Evolutionary conservation across 2,113 vertebrate species (phyloP).

Genomic region (Tyrannus savana): DNA sequence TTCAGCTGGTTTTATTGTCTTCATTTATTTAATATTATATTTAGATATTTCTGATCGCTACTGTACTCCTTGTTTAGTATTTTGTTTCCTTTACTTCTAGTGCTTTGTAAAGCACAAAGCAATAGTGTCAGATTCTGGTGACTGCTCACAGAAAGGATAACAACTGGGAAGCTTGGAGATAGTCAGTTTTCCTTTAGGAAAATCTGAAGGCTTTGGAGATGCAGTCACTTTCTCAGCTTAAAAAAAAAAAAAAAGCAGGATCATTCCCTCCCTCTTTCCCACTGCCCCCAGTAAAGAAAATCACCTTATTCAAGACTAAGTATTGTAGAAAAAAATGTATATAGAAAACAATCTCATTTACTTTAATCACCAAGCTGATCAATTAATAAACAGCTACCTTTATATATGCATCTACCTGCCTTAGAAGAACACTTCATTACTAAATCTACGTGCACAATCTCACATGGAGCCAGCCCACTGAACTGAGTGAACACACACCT

Average conservation of each 20-base stretch:
- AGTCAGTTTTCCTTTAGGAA: background rate
- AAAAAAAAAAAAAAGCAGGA: background rate
- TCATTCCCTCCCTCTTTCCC: background rate
- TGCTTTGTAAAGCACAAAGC: background rate
- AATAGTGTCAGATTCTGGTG: background rate
- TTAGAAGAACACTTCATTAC: background rate
- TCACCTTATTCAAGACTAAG: background rate
- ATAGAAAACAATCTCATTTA: background rate
- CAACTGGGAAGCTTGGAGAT: fast-evolving
- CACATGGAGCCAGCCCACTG: background rate
- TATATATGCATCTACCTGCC: background rate
- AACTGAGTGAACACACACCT: background rate
- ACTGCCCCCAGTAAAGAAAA: background rate
- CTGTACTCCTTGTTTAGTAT: background rate
- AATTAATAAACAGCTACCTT: background rate
- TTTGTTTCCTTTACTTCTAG: background rate
- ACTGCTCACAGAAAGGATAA: background rate
- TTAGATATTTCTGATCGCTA: background rate
- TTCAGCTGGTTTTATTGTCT: no score
- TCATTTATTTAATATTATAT: background rate
- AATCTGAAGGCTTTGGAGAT: background rate
- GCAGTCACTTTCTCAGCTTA: background rate
- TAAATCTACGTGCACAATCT: background rate
- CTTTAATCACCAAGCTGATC: background rate
- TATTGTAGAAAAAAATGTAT: background rate